A percentile compares a stretch with the other conserved stretches of the same genome.
phyloP scores from a whole-genome alignment of 2,113 vertebrate species.

The Bostrychus sinensis region DNA sequence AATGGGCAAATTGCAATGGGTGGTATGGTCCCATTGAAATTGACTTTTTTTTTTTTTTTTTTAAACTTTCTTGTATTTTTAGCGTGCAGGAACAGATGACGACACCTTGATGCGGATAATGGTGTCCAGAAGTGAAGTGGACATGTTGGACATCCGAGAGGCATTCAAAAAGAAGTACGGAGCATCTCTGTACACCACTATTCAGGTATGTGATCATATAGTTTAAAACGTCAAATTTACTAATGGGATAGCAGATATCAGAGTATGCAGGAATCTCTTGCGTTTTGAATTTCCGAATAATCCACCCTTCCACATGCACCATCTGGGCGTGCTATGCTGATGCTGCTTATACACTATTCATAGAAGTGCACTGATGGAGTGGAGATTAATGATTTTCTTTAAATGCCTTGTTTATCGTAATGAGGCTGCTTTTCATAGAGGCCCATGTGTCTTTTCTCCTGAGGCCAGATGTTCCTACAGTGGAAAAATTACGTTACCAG shows the following conservation, averaged over 20 bases:
- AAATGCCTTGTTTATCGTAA: conserved; percentile 40
- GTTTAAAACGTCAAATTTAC: not conserved
- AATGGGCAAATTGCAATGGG: too few relatives aligned
- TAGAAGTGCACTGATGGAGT: conserved; percentile 22
- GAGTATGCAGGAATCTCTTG: not conserved
- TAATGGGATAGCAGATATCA: not conserved
- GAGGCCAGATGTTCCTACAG: conserved; percentile 52
- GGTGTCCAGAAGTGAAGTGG: conserved; percentile 92
- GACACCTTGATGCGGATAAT: conserved; percentile 88
- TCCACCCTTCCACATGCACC: conserved; percentile 15
- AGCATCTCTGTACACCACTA: conserved; percentile 85
- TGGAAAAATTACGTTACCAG: conserved; percentile 23
- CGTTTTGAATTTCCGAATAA: not conserved
- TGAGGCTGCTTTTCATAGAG: conserved; percentile 37
- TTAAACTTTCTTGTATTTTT: not conserved
- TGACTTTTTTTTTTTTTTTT: not conserved
- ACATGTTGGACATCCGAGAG: conserved; percentile 89
- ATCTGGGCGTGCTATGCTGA: conserved; percentile 15
- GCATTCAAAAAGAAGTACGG: conserved; percentile 85
- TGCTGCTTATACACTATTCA: conserved; percentile 24
- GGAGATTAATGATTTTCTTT: conserved; percentile 44
- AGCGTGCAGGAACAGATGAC: conserved; percentile 96
- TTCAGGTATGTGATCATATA: conserved; percentile 81
- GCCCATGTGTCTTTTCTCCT: conserved; percentile 32
- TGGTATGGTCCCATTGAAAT: not conserved